Percentiles rank a stretch among this genome's conserved stretches.
phyloP scores from a whole-genome alignment of 2,797 vertebrate genomes.

The Leptatherina wallacei region DNA sequence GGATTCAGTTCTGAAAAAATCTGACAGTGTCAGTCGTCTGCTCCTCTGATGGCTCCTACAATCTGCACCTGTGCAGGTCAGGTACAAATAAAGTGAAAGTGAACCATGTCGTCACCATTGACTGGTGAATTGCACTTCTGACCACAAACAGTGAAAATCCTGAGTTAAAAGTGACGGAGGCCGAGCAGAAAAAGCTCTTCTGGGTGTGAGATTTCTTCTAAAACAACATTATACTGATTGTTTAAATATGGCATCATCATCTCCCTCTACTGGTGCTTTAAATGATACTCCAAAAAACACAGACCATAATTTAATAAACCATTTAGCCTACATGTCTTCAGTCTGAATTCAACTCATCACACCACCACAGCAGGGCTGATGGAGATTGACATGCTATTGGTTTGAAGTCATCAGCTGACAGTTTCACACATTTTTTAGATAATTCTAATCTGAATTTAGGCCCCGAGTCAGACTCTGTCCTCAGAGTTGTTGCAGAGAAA shows the following conservation, averaged over 20 bases:
- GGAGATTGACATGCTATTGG: too few relatives aligned
- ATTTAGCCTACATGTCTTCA: too few relatives aligned
- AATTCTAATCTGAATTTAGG: background rate
- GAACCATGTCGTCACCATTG: background rate
- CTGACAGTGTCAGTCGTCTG: too few relatives aligned
- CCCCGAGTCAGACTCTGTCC: background rate
- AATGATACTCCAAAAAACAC: background rate
- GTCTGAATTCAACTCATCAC: too few relatives aligned
- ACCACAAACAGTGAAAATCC: too few relatives aligned
- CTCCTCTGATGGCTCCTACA: background rate
- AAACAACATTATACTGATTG: background rate
- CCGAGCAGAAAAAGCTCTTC: background rate
- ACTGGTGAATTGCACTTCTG: too few relatives aligned
- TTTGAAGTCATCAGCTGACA: too few relatives aligned
- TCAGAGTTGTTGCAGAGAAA: background rate
- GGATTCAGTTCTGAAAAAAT: too few relatives aligned
- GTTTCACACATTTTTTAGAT: background rate
- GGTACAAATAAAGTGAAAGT: background rate
- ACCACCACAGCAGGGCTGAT: too few relatives aligned
- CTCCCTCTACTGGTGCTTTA: too few relatives aligned
- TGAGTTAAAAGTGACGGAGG: background rate
- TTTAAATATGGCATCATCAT: background rate
- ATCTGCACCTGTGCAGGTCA: background rate
- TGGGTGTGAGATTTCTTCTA: background rate
- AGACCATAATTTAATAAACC: background rate